These are phyloP conservation scores for Sinocyclocheilus maitianheensis DNA, from an alignment of 2,113 vertebrate species.

Conservation along the genomic window DNA sequence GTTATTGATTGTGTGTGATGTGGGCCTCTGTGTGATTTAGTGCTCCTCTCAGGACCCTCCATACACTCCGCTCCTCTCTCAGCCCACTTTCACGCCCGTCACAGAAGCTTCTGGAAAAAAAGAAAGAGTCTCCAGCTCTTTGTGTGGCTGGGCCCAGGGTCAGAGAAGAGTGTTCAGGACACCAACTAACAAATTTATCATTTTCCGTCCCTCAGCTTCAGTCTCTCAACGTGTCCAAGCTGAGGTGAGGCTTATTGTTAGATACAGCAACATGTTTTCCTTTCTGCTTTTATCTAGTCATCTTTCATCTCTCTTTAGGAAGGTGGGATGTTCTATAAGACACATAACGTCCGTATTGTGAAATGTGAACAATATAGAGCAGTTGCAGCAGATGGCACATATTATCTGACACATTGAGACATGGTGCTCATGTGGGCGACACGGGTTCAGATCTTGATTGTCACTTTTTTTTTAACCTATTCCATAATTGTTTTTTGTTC, in stretches of 20 bases:
- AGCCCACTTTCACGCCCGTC: slow-evolving; percentile 67
- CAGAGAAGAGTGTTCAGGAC: slow-evolving; percentile 29
- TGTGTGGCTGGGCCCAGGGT: slow-evolving; percentile 40
- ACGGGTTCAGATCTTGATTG: no score
- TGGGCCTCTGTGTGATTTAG: slow-evolving; percentile 75
- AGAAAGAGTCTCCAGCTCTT: slow-evolving; percentile 42
- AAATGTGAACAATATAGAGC: background rate
- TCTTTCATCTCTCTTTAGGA: slow-evolving; percentile 17
- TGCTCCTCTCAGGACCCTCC: slow-evolving; percentile 64
- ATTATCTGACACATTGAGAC: no score
- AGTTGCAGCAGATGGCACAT: background rate
- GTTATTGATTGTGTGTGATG: slow-evolving; percentile 69
- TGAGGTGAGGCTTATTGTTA: slow-evolving; percentile 27
- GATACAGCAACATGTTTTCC: slow-evolving; percentile 11
- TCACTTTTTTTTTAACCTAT: background rate
- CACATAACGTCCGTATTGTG: background rate
- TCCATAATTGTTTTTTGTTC: no score
- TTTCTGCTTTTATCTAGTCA: background rate
- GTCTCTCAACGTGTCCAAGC: slow-evolving; percentile 25
- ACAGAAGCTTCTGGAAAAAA: slow-evolving; percentile 55
- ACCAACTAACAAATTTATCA: slow-evolving; percentile 46
- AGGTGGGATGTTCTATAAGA: background rate
- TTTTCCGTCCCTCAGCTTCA: slow-evolving; percentile 40
- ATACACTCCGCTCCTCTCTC: slow-evolving; percentile 63
- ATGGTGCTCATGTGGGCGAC: no score